Evolutionary conservation across 2,113 vertebrate genomes (phyloP).

Genomic region (Notechis scutatus): DNA sequence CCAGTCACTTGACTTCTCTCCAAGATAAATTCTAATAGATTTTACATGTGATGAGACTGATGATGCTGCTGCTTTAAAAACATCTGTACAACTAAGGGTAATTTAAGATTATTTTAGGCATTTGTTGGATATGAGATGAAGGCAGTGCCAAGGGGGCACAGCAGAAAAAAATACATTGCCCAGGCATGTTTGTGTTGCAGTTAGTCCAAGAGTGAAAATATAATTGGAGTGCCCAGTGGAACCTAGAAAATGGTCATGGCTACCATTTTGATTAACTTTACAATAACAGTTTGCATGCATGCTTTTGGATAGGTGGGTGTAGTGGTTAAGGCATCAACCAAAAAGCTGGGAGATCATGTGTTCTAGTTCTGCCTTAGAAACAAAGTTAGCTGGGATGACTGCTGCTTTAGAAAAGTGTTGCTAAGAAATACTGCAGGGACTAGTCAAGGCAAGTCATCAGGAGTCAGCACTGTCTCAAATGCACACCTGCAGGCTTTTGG

Average conservation of each 20-base stretch:
- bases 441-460: not conserved
- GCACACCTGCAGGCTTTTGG: not conserved
- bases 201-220: not conserved
- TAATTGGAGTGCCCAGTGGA: not conserved
- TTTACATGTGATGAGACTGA: not conserved
- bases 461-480: not conserved
- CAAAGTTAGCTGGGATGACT: not conserved
- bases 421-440: not conserved
- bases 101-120: not conserved
- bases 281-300: not conserved
- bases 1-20: not conserved
- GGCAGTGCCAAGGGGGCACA: not conserved
- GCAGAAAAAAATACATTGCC: not conserved
- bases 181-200: not conserved
- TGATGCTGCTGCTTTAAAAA: not conserved
- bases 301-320: not conserved
- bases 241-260: not conserved
- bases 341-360: not conserved
- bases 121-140: not conserved
- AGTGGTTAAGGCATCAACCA: not conserved
- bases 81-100: not conserved
- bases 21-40: not conserved
- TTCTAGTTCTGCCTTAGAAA: not conserved
- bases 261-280: not conserved
- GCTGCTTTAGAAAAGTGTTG: not conserved